Conservation (phyloP, 2,888 invertebrate species). For the Cheilosia variabilis region DNA sequence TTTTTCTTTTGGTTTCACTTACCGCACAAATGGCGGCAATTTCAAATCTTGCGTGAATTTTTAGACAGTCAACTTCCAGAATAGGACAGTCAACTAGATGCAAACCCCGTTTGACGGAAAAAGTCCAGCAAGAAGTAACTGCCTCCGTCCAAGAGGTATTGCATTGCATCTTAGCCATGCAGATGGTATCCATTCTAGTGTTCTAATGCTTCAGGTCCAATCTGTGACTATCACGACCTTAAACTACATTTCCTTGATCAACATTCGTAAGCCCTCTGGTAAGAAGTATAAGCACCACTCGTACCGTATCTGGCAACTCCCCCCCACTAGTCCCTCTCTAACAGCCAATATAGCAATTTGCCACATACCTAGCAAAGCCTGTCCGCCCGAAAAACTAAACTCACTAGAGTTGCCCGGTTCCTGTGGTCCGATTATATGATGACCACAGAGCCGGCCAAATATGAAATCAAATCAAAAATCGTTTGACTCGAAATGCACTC, state of each 20-base stretch:
- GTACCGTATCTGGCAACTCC: not conserved
- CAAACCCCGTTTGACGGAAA: no score
- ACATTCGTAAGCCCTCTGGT: slow-evolving; percentile 3
- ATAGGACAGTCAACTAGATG: no score
- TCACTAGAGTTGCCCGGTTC: not conserved
- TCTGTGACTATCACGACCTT: not conserved
- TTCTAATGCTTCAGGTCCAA: not conserved
- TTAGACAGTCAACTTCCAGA: no score
- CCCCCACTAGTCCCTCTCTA: slow-evolving; percentile 11
- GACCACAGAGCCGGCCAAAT: slow-evolving; percentile 54
- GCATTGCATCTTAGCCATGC: no score
- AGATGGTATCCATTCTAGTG: no score
- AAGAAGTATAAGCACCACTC: slow-evolving; percentile 25
- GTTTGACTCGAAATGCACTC: slow-evolving; percentile 76
- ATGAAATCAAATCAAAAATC: slow-evolving; percentile 73
- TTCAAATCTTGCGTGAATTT: no score
- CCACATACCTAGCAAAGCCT: slow-evolving; percentile 38
- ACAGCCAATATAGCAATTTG: slow-evolving; percentile 63
- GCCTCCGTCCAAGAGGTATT: no score
- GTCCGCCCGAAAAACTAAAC: slow-evolving; percentile 42
- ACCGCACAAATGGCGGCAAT: no score
- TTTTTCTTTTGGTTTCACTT: no score
- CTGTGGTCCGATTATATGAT: slow-evolving; percentile 35
- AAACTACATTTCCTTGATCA: slow-evolving; percentile 28
- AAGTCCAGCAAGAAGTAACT: no score